Base-by-base conservation (phyloP, 2,113 vertebrate species). In the Psilopsiagon aurifrons region DNA sequence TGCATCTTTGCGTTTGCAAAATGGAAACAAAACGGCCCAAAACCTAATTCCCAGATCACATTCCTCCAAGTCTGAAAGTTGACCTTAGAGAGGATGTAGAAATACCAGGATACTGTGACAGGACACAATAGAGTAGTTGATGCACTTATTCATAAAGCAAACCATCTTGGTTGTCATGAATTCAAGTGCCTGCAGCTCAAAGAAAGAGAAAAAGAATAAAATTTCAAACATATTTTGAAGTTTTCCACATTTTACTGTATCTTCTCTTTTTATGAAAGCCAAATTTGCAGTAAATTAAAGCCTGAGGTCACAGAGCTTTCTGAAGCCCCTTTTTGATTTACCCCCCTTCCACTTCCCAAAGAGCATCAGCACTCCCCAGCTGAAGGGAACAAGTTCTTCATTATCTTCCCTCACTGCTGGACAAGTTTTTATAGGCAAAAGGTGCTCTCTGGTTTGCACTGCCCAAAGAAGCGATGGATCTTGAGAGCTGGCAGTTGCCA, bases 1-100 rank as follows among this genome's bases (percentile, higher is more conserved):
- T 83, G 92, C 96, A 96, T 97, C 94, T 93, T 92, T 71, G 64
- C 91, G 78, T 92, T 82, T 94, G 92, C 73, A 92, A 95, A 95
- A 95, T 94, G 83, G 82, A 70, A 95, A 81, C 67, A 95, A 94
- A 96, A 37, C 33, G 57, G 81, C 89, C 81, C 86, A 94, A 95
- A 95, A 78, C 18, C 27, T 87, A 92, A 97, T 95, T 95, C 91
- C 89, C 94, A 91, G 74, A 92, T 55, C 84, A 66, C 93, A 95
- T 94, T 97, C 91, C 77, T 95, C 15, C 62, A 41, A 87, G 74
- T 79, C 90, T 92, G 64, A 79, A 95, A 95, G 66, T 83, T 93
- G 67, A 95, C 66, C 28, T 94, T 76, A 37, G 81, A 94, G 81
- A 95, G 91, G 84, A 95, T 94, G 81, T 92, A 76, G 91, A 92